These are phyloP conservation scores for Gobio occitaniae DNA, from an alignment of 2,797 vertebrate species.

Conservation along the genomic window DNA sequence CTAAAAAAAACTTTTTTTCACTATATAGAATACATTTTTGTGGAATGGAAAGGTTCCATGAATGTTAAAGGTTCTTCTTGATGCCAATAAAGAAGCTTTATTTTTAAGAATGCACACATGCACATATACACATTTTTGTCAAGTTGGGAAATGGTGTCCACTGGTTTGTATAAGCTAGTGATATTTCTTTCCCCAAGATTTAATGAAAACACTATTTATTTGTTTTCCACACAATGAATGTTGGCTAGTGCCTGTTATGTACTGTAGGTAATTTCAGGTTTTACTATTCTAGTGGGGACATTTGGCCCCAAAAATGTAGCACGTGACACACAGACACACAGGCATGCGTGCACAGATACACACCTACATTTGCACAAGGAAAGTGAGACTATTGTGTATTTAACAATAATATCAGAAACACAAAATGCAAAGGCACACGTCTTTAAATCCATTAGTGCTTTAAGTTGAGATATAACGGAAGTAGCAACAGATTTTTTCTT, in stretches of 20 bases:
- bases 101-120: not conserved
- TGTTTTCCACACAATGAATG: not conserved
- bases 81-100: not conserved
- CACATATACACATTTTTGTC: not conserved
- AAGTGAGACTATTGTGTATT: not conserved
- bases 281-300: not conserved
- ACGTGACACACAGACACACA: not conserved
- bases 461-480: not conserved
- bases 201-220: not conserved
- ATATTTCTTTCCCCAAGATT: not conserved
- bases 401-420: constrained; percentile 7
- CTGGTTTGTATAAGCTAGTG: not conserved
- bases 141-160: not conserved
- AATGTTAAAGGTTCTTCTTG: not conserved
- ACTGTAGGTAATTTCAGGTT: not conserved
- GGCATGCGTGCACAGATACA: not conserved
- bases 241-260: not conserved
- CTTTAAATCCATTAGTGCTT: not conserved
- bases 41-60: not conserved
- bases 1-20: too few relatives aligned
- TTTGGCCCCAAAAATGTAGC: not conserved
- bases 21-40: too few relatives aligned
- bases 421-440: not conserved
- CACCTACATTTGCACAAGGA: not conserved
- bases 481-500: not conserved